Conservation (phyloP, 2,888 invertebrate genomes). For the Andricus quercusramuli region DNA sequence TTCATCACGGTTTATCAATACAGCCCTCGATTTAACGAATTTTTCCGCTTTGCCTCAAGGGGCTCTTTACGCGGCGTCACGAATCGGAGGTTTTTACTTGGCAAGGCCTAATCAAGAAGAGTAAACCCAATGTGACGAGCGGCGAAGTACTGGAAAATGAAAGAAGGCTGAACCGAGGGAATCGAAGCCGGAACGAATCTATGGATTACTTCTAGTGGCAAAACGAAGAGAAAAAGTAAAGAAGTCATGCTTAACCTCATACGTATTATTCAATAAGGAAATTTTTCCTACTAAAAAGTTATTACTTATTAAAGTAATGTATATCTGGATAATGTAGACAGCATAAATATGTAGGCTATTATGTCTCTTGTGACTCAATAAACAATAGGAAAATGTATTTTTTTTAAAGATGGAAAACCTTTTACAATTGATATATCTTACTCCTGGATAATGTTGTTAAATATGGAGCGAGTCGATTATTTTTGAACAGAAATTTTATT, state of each 20-base stretch:
- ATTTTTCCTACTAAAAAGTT: background rate
- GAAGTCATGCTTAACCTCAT: background rate
- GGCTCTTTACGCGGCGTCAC: constrained; percentile 50
- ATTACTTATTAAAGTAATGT: background rate
- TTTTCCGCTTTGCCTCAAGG: constrained; percentile 52
- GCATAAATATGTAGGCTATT: background rate
- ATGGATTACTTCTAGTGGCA: constrained; percentile 69
- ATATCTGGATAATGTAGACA: background rate
- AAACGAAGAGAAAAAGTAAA: constrained; percentile 17
- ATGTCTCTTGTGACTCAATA: background rate
- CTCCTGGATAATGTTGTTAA: no score
- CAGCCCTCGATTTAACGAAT: constrained; percentile 49
- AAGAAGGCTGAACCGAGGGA: constrained; percentile 56
- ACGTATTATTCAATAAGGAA: background rate
- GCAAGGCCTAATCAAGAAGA: constrained; percentile 77
- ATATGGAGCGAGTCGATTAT: no score
- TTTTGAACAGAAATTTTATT: no score
- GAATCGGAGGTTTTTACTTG: constrained; percentile 60
- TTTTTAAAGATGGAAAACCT: background rate
- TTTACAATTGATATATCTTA: background rate
- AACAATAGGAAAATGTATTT: background rate
- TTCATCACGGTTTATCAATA: constrained; percentile 10
- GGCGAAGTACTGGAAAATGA: constrained; percentile 52
- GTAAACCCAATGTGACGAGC: constrained; percentile 74
- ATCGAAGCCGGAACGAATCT: constrained; percentile 70